A percentile compares a stretch with the other conserved stretches of the same genome.
Evolutionary conservation across 2,888 invertebrate species (phyloP).

Genomic region (Epirrhoe tristata): DNA sequence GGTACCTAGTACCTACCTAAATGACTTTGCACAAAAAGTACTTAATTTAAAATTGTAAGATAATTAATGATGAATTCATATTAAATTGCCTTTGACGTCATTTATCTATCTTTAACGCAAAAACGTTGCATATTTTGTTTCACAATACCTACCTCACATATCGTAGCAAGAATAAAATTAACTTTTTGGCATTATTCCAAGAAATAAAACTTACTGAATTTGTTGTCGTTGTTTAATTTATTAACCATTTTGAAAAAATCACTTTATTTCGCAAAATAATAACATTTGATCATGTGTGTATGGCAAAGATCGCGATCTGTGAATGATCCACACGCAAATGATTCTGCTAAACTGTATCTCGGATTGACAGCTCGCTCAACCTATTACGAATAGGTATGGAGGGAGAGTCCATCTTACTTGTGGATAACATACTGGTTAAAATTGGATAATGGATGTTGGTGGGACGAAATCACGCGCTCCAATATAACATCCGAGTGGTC

Average conservation of each 20-base stretch:
- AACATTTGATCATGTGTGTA: slow-evolving; percentile 21
- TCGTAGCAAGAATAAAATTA: slow-evolving; percentile 31
- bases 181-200: slow-evolving; percentile 38
- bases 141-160: slow-evolving; percentile 11
- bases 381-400: slow-evolving; percentile 23
- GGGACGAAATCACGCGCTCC: slow-evolving; percentile 35
- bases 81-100: slow-evolving; percentile 13
- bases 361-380: slow-evolving; percentile 8
- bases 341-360: slow-evolving; percentile 25
- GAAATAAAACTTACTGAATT: slow-evolving; percentile 43
- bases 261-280: slow-evolving; percentile 6
- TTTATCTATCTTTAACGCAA: slow-evolving; percentile 2
- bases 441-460: slow-evolving; percentile 38
- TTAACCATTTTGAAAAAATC: slow-evolving; percentile 33
- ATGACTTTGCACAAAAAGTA: neutral
- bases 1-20: no score
- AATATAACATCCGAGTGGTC: slow-evolving; percentile 21
- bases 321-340: slow-evolving; percentile 32
- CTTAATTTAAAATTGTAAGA: neutral
- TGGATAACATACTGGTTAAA: slow-evolving; percentile 36
- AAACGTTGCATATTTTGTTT: slow-evolving; percentile 10
- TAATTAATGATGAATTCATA: neutral
- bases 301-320: slow-evolving; percentile 17
- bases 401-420: slow-evolving; percentile 43
- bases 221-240: slow-evolving; percentile 42